These are phyloP conservation scores for Montipora sp. DNA, from an alignment of 64 coral and sea anemone genomes.

Conservation along the genomic window DNA sequence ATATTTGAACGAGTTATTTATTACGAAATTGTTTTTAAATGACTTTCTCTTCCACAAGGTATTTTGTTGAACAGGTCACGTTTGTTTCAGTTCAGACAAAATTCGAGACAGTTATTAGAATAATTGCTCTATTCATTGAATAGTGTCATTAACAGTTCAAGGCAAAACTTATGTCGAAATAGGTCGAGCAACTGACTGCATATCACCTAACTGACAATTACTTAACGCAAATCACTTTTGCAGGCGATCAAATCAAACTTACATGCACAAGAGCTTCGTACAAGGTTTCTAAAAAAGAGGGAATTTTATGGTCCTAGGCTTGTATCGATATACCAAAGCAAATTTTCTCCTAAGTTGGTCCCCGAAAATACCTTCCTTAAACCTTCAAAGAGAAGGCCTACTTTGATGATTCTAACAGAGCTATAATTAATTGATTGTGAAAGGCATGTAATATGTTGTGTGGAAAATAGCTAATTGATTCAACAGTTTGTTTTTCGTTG, in stretches of 20 bases:
- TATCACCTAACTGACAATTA: conserved; percentile 1
- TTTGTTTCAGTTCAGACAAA: conserved; percentile 26
- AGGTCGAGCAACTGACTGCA: conserved; percentile 13
- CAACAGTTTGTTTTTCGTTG: conserved; percentile 41
- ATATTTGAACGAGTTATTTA: conserved; percentile 34
- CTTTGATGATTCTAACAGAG: not conserved
- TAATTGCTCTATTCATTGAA: not conserved
- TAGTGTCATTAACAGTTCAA: conserved; percentile 43
- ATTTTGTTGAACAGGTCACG: not conserved
- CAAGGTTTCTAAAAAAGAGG: not conserved
- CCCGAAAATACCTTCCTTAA: not conserved
- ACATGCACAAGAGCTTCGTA: not conserved
- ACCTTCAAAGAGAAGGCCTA: not conserved
- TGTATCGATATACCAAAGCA: not conserved
- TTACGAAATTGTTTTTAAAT: not conserved
- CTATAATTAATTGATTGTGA: conserved; percentile 58
- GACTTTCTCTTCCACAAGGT: not conserved
- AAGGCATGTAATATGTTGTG: conserved; percentile 51
- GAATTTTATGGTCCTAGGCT: not conserved
- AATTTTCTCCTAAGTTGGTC: not conserved
- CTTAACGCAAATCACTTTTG: not conserved
- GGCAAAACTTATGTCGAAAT: conserved; percentile 12
- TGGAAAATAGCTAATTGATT: conserved; percentile 53
- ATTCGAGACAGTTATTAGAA: conserved; percentile 38
- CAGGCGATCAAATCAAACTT: not conserved